Evolutionary conservation across 2,113 vertebrate genomes (phyloP).

Genomic region (Zootoca vivipara): DNA sequence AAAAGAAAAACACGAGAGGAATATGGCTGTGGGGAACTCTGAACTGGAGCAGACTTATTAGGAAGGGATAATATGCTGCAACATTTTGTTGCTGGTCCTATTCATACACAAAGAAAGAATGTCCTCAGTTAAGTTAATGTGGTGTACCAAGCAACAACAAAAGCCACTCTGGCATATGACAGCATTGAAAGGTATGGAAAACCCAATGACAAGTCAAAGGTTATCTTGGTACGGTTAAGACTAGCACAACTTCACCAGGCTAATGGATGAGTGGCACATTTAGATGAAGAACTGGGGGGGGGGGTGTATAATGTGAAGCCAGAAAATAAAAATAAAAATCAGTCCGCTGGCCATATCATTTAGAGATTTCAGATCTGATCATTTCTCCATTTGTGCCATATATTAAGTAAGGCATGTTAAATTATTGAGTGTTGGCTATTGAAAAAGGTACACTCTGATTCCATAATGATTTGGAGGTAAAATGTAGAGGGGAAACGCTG

Average conservation of each 20-base stretch:
- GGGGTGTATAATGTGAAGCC: background rate
- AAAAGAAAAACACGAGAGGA: background rate
- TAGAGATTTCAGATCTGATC: background rate
- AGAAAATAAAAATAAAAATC: too few species aligned
- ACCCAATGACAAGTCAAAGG: background rate
- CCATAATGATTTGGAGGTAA: too few species aligned
- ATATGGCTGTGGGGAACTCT: background rate
- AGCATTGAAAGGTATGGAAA: background rate
- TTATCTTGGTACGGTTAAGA: background rate
- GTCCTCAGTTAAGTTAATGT: background rate
- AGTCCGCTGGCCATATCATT: too few species aligned
- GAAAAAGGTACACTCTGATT: background rate
- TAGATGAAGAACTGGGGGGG: background rate
- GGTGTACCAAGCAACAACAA: background rate
- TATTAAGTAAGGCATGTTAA: background rate
- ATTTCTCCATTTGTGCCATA: background rate
- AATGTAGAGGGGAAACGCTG: background rate
- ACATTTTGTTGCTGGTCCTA: background rate
- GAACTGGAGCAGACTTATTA: background rate
- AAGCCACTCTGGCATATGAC: background rate
- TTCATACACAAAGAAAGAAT: too few species aligned
- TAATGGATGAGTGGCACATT: background rate
- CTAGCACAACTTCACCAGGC: background rate
- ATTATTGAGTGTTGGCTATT: too few species aligned
- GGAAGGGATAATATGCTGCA: background rate